Percentiles rank a stretch among this genome's conserved stretches.
phyloP scores from a whole-genome alignment of 2,113 vertebrate species.

The Corythaeola cristata region DNA sequence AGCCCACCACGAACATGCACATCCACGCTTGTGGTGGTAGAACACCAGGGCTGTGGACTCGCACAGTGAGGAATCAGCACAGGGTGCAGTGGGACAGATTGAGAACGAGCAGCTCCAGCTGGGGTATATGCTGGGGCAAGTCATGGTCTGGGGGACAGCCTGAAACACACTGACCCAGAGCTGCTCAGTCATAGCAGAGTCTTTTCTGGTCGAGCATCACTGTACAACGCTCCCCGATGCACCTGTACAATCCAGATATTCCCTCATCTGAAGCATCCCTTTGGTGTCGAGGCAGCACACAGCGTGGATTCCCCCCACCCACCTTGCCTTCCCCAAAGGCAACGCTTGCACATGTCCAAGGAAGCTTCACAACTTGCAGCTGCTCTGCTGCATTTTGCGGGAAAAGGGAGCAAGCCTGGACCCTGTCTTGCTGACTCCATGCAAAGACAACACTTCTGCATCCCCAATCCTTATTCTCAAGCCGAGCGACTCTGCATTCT shows the following conservation, averaged over 20 bases:
- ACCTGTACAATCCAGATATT: not conserved
- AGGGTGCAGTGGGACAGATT: not conserved
- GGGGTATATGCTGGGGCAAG: not conserved
- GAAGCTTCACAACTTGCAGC: too few relatives aligned
- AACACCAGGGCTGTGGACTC: too few relatives aligned
- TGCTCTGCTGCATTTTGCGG: rapidly evolving
- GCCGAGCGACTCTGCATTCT: too few relatives aligned
- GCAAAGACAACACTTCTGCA: rapidly evolving
- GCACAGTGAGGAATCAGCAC: not conserved
- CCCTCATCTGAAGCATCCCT: not conserved
- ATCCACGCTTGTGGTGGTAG: too few relatives aligned
- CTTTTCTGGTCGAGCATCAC: rapidly evolving
- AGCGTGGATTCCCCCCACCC: rapidly evolving
- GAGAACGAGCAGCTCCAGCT: not conserved
- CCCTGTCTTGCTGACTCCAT: not conserved
- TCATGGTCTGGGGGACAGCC: not conserved
- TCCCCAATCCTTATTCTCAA: not conserved
- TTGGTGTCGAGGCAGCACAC: not conserved
- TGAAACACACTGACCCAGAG: not conserved
- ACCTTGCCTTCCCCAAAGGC: not conserved
- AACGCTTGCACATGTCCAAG: rapidly evolving
- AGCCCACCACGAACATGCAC: not conserved
- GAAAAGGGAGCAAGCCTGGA: not conserved
- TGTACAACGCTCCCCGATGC: too few relatives aligned
- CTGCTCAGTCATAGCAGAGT: not conserved